Percentiles rank a stretch among this genome's conserved stretches.
phyloP scores from a whole-genome alignment of 2,113 vertebrate genomes.

The Archilochus colubris region DNA sequence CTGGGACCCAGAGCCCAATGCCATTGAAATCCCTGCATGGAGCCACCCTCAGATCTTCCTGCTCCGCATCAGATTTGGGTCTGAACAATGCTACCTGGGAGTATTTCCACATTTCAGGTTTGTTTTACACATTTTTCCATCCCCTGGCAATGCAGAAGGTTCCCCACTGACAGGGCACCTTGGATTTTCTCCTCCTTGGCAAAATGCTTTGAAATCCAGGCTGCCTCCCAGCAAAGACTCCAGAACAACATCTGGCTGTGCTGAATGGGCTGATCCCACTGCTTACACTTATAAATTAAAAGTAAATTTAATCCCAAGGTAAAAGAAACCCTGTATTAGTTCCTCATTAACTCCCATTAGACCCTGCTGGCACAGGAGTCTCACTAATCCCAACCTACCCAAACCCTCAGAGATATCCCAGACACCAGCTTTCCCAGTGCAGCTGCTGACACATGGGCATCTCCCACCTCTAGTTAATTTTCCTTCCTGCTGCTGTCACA shows the following conservation, averaged over 20 bases:
- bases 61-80: neutral
- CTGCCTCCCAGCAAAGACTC: neutral
- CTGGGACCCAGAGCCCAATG: neutral
- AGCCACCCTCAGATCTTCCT: neutral
- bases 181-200: neutral
- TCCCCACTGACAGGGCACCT: neutral
- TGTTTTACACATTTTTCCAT: neutral
- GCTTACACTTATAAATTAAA: neutral
- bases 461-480: neutral
- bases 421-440: neutral
- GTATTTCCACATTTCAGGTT: neutral
- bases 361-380: neutral
- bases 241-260: neutral
- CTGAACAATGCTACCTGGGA: too few relatives aligned
- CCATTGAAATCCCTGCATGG: rapidly evolving
- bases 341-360: neutral
- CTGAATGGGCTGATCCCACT: neutral
- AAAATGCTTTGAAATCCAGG: neutral
- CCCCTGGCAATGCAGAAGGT: neutral
- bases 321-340: neutral
- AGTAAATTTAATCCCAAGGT: neutral
- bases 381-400: neutral
- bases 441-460: neutral
- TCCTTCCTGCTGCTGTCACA: neutral
- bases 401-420: neutral